Conservation (phyloP, 2,113 vertebrate genomes). For the Condylura cristata region DNA sequence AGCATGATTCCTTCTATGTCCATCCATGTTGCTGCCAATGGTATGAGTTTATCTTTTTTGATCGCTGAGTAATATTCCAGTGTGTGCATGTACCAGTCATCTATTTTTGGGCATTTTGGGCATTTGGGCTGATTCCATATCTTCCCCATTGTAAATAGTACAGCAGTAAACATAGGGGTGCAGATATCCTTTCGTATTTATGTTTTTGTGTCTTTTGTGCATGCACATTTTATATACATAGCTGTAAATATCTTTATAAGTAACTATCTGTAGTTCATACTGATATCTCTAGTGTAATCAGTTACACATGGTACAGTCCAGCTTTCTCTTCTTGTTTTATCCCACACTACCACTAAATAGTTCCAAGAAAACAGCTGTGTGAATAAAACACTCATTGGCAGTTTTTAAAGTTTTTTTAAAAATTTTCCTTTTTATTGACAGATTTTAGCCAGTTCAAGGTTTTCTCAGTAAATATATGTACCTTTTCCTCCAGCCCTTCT, state of each 20-base stretch:
- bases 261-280: background rate
- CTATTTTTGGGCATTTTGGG: no score
- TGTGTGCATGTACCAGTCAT: no score
- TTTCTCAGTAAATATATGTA: background rate
- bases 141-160: no score
- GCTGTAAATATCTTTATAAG: background rate
- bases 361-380: background rate
- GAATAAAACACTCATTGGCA: background rate
- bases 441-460: background rate
- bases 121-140: no score
- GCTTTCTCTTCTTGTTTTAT: background rate
- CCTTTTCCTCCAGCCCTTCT: background rate
- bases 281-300: background rate
- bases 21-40: no score
- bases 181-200: no score
- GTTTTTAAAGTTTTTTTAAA: no score
- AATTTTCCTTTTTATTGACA: background rate
- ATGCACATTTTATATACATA: background rate
- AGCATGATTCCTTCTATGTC: no score
- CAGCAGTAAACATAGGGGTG: no score
- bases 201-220: no score
- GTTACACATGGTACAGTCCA: background rate
- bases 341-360: background rate
- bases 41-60: no score
- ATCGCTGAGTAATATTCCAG: no score